Conservation (phyloP, 2,113 vertebrate genomes). For the Lagopus muta region DNA sequence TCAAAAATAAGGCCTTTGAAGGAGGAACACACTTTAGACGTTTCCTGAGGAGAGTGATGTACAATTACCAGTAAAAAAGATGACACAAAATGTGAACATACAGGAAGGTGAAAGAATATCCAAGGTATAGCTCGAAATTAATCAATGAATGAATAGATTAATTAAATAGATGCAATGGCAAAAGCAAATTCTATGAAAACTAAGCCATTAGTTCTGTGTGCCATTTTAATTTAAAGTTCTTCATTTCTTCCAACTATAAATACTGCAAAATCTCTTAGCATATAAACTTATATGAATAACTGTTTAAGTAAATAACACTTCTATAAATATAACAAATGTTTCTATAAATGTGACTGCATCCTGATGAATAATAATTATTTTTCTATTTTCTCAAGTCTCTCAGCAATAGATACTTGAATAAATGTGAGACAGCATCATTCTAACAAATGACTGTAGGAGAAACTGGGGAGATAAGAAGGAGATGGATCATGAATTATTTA, state of each 20-base stretch:
- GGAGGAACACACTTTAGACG: not conserved
- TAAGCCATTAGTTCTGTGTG: not conserved
- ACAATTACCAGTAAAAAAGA: not conserved
- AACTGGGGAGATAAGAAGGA: not conserved
- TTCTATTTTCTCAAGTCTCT: conserved; percentile 43
- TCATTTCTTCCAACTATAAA: conserved; percentile 32
- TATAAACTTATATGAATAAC: not conserved
- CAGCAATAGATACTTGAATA: conserved; percentile 38
- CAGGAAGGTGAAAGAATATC: not conserved
- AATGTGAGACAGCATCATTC: conserved; percentile 15
- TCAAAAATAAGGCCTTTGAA: not conserved
- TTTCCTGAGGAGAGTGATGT: not conserved
- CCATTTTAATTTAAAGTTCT: conserved; percentile 18
- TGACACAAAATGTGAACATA: not conserved
- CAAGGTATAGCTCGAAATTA: not conserved
- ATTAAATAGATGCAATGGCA: not conserved
- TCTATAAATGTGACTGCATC: conserved; percentile 37
- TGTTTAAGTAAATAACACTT: conserved; percentile 17
- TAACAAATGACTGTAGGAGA: not conserved
- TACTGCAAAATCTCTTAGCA: conserved; percentile 3
- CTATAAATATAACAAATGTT: conserved; percentile 50
- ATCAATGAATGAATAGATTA: not conserved
- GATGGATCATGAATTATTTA: conserved; percentile 34
- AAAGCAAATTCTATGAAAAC: not conserved
- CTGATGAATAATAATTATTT: conserved; percentile 61